Evolutionary conservation across 2,113 vertebrate species (phyloP).

Genomic region (Apodemus speciosus): DNA sequence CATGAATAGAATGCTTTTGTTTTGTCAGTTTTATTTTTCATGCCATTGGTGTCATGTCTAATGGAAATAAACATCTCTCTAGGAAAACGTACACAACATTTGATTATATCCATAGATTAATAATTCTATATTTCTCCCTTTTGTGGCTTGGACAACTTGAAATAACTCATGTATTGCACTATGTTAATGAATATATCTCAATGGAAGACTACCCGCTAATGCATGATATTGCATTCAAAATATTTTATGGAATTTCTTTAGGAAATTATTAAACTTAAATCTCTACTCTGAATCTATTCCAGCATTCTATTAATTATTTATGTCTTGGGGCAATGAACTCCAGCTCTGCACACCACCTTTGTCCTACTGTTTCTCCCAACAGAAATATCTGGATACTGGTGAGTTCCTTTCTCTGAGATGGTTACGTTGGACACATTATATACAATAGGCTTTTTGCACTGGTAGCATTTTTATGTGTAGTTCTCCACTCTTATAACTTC

Average conservation of each 20-base stretch:
- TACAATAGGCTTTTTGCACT: no score
- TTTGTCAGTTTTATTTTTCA: neutral
- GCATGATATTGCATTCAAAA: neutral
- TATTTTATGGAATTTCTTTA: neutral
- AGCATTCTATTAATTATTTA: neutral
- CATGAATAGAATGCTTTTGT: neutral
- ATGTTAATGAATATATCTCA: slow-evolving; percentile 23
- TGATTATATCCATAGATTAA: neutral
- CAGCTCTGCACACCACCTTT: neutral
- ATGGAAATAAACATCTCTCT: neutral
- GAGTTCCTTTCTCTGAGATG: neutral
- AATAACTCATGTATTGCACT: neutral
- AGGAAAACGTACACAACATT: neutral
- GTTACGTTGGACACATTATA: accelerated
- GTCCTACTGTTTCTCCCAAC: neutral
- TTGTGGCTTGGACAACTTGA: neutral
- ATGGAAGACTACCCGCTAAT: neutral
- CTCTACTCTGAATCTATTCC: neutral
- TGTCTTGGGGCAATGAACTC: neutral
- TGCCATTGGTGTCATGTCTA: neutral
- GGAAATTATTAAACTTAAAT: neutral
- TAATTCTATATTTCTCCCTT: neutral
- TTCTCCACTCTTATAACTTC: neutral
- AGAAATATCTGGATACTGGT: neutral
- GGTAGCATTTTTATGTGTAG: neutral